A percentile compares a stretch with the other conserved stretches of the same genome.
phyloP scores from a whole-genome alignment of 1,140 invertebrate species.

The Charaxes varanes region DNA sequence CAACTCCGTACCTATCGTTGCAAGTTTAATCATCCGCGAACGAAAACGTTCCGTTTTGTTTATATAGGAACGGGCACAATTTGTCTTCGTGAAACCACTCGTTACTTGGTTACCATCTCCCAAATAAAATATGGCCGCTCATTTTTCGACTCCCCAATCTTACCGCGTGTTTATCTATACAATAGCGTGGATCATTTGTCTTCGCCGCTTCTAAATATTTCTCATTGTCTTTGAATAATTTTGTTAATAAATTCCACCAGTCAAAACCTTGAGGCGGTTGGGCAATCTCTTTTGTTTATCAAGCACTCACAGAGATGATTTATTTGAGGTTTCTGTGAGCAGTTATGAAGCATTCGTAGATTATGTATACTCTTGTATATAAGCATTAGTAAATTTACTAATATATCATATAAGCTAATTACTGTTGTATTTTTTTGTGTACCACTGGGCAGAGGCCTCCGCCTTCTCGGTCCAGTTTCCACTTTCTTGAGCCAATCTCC shows the following conservation, averaged over 20 bases:
- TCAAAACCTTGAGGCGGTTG: slow-evolving; percentile 49
- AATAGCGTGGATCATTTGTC: slow-evolving; percentile 54
- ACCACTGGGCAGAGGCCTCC: too few species aligned
- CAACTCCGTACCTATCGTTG: too few species aligned
- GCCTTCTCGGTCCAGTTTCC: too few species aligned
- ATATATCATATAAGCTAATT: too few species aligned
- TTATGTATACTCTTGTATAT: too few species aligned
- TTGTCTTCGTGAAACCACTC: background rate
- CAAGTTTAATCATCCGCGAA: too few species aligned
- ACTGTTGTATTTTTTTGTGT: too few species aligned
- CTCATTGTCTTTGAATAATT: slow-evolving; percentile 64
- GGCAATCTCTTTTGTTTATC: slow-evolving; percentile 60
- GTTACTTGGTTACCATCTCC: background rate
- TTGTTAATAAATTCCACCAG: slow-evolving; percentile 57
- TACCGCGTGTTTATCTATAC: slow-evolving; percentile 46
- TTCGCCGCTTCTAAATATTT: slow-evolving; percentile 54
- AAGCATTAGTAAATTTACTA: too few species aligned
- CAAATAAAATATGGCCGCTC: slow-evolving; percentile 20
- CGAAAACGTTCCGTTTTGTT: too few species aligned
- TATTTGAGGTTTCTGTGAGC: slow-evolving; percentile 26
- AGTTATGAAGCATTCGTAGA: slow-evolving; percentile 9
- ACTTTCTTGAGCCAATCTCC: too few species aligned
- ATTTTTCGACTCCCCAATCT: slow-evolving; percentile 23
- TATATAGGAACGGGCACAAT: too few species aligned
- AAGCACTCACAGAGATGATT: slow-evolving; percentile 42